These are phyloP conservation scores for Julus scanicus DNA, from an alignment of 2,888 invertebrate species.

Conservation along the genomic window DNA sequence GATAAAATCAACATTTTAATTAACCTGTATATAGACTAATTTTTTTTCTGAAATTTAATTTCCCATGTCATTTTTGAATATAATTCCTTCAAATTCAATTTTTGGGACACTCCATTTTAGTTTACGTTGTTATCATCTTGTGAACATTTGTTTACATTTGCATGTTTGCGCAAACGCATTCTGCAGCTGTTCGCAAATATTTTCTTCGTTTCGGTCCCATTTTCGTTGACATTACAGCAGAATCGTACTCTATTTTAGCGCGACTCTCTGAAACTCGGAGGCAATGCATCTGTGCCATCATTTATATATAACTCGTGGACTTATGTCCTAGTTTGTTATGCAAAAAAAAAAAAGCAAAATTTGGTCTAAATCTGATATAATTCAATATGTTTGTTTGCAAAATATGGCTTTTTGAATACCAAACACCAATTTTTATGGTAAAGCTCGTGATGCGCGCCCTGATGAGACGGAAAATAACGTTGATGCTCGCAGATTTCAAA, in stretches of 20 bases:
- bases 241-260: slow-evolving; percentile 16
- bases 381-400: neutral
- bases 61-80: neutral
- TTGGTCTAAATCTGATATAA: slow-evolving; percentile 7
- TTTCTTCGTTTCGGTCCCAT: slow-evolving; percentile 25
- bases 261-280: slow-evolving; percentile 14
- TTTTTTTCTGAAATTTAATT: no score
- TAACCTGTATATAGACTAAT: no score
- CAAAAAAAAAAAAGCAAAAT: neutral
- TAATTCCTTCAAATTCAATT: neutral
- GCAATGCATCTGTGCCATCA: slow-evolving; percentile 4
- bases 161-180: neutral
- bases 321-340: neutral
- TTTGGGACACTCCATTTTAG: neutral
- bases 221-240: slow-evolving; percentile 8
- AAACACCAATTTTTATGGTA: slow-evolving; percentile 2
- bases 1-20: no score
- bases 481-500: neutral
- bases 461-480: neutral
- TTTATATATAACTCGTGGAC: slow-evolving; percentile 37
- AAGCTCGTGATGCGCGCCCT: neutral
- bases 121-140: neutral
- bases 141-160: slow-evolving; percentile 26
- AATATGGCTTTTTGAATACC: neutral
- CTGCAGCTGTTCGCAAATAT: slow-evolving; percentile 22